Base-by-base conservation (phyloP, 2,888 invertebrate species). In the Theretra japonica region DNA sequence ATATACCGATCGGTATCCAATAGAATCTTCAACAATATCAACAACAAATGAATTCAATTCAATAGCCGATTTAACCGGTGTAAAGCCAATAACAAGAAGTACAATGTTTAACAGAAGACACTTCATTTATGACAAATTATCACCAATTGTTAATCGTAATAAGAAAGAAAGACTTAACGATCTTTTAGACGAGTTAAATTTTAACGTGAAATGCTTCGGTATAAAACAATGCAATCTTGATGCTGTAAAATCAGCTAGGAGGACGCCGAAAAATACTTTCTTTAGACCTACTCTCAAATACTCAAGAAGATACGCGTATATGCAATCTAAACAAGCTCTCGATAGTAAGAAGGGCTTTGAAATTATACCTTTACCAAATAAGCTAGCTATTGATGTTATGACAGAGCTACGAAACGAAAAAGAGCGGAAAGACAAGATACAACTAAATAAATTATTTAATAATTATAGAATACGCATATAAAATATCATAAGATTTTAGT, bases 121-220 rank as follows among this genome's bases (percentile, higher is more conserved):
- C 6, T 21, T 48, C 6, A n/a, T 28, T 11, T 58, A 23, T 60
- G 70, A 70, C 1, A 72, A 65, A 23, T 33, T 57, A 21, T 21
- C 41, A 19, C 25, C 69, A 69, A 41, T 17, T 58, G 48, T 68
- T 23, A 23, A 48, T 25, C 19, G 25, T n/a, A 53, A 53, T n/a
- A 19, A 53, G 17, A 50, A 68, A 50, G 68, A 50, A 21, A 60
- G 68, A 57, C 21, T 73, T 50, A 69, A 70, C 23, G 50, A 57
- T 59, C 57, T 71, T 17, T 58, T 69, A 21, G 25, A 68, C 41
- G 48, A 72, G 50, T 33, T 73, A 28, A 73, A 69, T 56, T 56
- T 73, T 7, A 71, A 58, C 28, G 33, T 71, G 23, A 33, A 69
- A 15, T 69, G 58, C 48, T 25, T 17, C 19, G 41, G 41, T 1